Evolutionary conservation across 1,140 invertebrate species (phyloP).

Genomic region (Mesaphorura yosii): DNA sequence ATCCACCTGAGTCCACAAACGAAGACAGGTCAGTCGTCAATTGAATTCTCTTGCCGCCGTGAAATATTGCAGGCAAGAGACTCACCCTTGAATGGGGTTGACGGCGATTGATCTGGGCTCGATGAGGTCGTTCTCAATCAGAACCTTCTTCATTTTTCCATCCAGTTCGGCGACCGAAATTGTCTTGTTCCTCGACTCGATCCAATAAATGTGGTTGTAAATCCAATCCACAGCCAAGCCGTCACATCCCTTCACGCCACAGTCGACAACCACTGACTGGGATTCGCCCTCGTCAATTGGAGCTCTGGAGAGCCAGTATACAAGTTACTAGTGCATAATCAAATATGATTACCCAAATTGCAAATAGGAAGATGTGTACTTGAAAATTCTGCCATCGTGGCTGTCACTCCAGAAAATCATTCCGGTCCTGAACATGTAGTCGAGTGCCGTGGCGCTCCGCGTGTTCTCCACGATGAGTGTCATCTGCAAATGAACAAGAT

Average conservation of each 20-base stretch:
- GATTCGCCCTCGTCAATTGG: slow-evolving; percentile 82
- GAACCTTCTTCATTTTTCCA: slow-evolving; percentile 73
- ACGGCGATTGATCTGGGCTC: slow-evolving; percentile 90
- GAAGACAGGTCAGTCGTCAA: background rate
- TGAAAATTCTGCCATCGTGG: slow-evolving; percentile 76
- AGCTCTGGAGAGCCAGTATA: slow-evolving; percentile 45
- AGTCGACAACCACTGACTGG: slow-evolving; percentile 63
- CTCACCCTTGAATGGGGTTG: slow-evolving; percentile 82
- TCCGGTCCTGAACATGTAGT: slow-evolving; percentile 77
- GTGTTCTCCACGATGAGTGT: slow-evolving; percentile 77
- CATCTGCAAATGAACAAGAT: slow-evolving; percentile 50
- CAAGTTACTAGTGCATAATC: background rate
- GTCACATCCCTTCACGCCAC: slow-evolving; percentile 76
- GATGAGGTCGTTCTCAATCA: slow-evolving; percentile 70
- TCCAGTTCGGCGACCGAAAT: slow-evolving; percentile 81
- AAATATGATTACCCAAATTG: background rate
- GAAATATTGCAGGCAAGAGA: slow-evolving; percentile 10
- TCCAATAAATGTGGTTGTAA: slow-evolving; percentile 93
- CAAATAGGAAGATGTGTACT: slow-evolving; percentile 40
- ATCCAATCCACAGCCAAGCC: slow-evolving; percentile 88
- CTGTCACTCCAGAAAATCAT: slow-evolving; percentile 94
- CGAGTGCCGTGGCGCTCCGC: slow-evolving; percentile 71
- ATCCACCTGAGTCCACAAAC: slow-evolving; percentile 53
- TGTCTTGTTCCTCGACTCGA: slow-evolving; percentile 77
- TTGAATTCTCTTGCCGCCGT: background rate